Evolutionary conservation across 2,797 vertebrate species (phyloP).

Genomic region (Coregonus sp.): DNA sequence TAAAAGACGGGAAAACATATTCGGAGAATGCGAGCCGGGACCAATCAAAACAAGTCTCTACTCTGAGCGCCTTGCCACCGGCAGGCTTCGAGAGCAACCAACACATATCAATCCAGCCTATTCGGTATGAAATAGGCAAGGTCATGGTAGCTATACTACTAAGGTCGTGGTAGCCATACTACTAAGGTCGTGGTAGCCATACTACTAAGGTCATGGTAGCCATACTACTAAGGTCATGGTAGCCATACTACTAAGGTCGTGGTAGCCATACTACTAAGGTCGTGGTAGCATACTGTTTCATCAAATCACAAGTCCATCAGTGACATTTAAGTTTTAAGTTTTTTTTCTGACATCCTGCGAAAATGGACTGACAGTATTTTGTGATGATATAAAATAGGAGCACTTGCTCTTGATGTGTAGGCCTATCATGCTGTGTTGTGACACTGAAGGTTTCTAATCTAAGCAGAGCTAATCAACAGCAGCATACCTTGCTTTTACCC

Average conservation of each 20-base stretch:
- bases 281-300: neutral
- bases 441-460: neutral
- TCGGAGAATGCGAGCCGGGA: conserved; percentile 67
- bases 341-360: neutral
- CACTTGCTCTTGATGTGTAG: neutral
- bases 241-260: no score
- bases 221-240: neutral
- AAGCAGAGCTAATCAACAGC: neutral
- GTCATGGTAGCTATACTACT: neutral
- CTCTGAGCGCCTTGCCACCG: conserved; percentile 34
- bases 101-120: conserved; percentile 29
- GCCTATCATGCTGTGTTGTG: neutral
- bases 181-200: neutral
- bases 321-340: neutral
- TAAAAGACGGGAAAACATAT: conserved; percentile 75
- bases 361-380: neutral
- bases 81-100: conserved; percentile 40
- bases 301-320: neutral
- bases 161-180: neutral
- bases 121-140: neutral
- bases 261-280: no score
- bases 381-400: neutral
- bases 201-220: neutral
- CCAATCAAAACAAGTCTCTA: conserved; percentile 54
- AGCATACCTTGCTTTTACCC: neutral